Percentiles rank a stretch among this genome's conserved stretches.
phyloP scores from a whole-genome alignment of 2,113 vertebrate species.

The Pseudopipra pipra region DNA sequence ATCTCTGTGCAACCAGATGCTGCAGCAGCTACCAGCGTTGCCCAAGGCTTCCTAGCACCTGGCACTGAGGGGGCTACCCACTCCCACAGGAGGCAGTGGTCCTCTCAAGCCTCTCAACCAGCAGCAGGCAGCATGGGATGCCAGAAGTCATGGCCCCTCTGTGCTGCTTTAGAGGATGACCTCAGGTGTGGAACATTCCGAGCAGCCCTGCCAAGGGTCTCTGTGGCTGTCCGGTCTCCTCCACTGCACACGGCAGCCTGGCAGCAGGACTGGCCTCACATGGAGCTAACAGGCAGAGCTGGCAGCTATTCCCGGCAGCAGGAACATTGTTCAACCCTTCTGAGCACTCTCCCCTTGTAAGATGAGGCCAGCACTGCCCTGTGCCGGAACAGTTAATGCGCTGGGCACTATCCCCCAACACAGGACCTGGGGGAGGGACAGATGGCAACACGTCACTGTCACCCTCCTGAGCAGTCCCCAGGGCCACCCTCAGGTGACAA shows the following conservation, averaged over 20 bases:
- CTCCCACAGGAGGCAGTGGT: neutral
- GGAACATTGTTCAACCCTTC: neutral
- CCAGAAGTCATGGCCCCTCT: neutral
- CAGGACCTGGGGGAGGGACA: neutral
- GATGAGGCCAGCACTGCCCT: neutral
- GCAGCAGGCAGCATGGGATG: neutral
- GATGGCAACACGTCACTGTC: neutral
- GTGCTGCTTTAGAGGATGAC: constrained; percentile 32
- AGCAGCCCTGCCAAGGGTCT: neutral
- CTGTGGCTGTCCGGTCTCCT: neutral
- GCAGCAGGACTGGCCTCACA: neutral
- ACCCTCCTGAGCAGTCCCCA: neutral
- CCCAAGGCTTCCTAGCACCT: fast-evolving
- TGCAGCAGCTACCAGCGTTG: neutral
- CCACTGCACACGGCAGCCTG: neutral
- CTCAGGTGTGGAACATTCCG: neutral
- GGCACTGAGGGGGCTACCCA: neutral
- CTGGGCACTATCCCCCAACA: neutral
- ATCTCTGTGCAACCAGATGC: neutral
- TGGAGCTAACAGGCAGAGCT: neutral
- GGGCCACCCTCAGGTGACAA: neutral
- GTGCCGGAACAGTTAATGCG: constrained; percentile 48
- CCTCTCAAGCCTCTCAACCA: neutral
- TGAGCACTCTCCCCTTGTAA: neutral
- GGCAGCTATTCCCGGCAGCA: constrained; percentile 39